Conservation (phyloP, 2,113 vertebrate species). For the Harpagus bidentatus region DNA sequence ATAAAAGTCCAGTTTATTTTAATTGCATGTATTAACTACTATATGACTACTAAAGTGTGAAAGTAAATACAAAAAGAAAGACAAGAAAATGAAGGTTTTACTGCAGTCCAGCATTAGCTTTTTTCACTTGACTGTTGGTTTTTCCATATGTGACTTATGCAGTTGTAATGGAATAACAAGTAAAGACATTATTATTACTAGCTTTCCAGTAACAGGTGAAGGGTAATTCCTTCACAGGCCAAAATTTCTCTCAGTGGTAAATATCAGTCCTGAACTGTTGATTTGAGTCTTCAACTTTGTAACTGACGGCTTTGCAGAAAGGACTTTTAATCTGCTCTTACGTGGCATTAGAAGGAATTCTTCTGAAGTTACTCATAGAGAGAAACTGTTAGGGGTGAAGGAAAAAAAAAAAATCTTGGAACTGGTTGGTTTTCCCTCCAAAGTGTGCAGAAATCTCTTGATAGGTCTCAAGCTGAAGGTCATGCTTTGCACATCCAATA, state of each 20-base stretch:
- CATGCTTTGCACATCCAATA: neutral
- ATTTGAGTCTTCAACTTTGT: neutral
- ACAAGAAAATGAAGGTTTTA: neutral
- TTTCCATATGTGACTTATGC: neutral
- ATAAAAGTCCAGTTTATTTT: neutral
- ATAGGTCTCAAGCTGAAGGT: neutral
- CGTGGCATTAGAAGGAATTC: neutral
- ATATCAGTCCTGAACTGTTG: neutral
- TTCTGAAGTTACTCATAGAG: neutral
- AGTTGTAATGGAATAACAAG: neutral
- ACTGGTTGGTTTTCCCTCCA: neutral
- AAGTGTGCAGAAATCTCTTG: neutral
- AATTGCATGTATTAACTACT: neutral
- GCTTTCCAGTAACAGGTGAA: neutral
- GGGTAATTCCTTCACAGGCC: neutral
- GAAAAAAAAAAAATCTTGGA: neutral
- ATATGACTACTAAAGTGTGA: neutral
- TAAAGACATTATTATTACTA: neutral
- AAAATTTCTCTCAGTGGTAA: neutral
- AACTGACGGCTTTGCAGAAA: neutral
- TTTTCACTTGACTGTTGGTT: neutral
- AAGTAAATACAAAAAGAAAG: neutral
- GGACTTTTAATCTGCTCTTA: neutral
- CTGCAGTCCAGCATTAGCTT: rapidly evolving
- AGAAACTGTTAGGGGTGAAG: neutral